Percentiles rank a stretch among this genome's conserved stretches.
These are phyloP conservation scores for Megamerina dolium DNA, from an alignment of 2,888 invertebrate species.

Conservation along the genomic window DNA sequence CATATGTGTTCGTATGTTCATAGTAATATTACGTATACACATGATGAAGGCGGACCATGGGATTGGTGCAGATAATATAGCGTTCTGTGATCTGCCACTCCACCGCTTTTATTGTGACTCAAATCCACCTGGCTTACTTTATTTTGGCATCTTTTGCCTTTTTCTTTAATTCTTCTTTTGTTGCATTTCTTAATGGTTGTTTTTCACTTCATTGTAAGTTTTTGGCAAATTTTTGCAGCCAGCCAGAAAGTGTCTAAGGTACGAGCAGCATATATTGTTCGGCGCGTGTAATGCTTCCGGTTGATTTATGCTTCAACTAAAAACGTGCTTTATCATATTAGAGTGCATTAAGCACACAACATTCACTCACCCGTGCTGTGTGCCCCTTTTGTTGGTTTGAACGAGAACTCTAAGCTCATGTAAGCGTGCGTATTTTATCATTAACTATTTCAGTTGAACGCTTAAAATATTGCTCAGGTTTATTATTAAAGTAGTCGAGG, in stretches of 20 bases:
- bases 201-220: no score
- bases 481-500: no score
- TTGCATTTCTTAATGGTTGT: no score
- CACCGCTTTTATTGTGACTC: slow-evolving; percentile 10
- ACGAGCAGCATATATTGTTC: no score
- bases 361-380: no score
- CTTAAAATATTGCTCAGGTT: not conserved
- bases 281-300: slow-evolving; percentile 21
- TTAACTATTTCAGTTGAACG: slow-evolving; percentile 6
- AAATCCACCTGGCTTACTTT: slow-evolving; percentile 12
- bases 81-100: slow-evolving; percentile 1
- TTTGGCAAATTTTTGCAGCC: no score
- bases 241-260: no score
- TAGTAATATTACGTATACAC: not conserved
- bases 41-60: not conserved
- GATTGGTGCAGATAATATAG: no score
- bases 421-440: slow-evolving; percentile 14
- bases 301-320: slow-evolving; percentile 38
- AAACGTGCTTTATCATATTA: slow-evolving; percentile 44
- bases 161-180: no score
- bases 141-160: no score
- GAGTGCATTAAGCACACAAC: slow-evolving; percentile 26
- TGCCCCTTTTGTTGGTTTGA: no score
- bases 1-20: not conserved
- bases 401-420: no score